Base-by-base conservation (phyloP, 2,888 invertebrate species). In the Dicyrtomina minuta region DNA sequence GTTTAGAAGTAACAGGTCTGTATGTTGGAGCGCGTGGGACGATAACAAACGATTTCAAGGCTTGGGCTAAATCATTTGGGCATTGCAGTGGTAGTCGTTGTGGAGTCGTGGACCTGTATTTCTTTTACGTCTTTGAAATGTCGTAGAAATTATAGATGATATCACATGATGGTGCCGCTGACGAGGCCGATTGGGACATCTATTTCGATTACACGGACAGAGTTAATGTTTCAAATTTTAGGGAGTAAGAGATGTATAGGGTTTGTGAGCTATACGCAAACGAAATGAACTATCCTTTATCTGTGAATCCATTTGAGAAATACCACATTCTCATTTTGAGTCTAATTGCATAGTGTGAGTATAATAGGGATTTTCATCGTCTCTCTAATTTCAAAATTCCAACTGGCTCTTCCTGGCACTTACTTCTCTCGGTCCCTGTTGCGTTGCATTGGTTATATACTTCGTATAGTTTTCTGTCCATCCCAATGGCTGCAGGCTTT, bases 301-400 rank as follows among this genome's bases (percentile, higher is more conserved):
- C 24, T 61, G 44, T 61, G 17, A 46, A 24, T 46, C 15, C 12
- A 24, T 44, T 62, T 17, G 33, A 33, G 62, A 49, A 62, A 51
- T 62, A n/a, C 51, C 8, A 46, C 15, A 33, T 62, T 62, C 62
- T 51, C 51, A 62, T 62, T 61, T 24, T 26, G 61, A 61, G 22
- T 12, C 33, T 3, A 8, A 33, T 33, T 46, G 20, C 20, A 46
- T 55, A 55, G 24, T 55, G 26, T 26, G 55, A 24, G 26, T 17
- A 27, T 61, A 61, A 61, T 61, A 27, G 17, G 44, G 61, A 46
- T 49, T n/a, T 61, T 61, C 61, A 60, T 49, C 46, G 22, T 61
- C 43, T 24, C 46, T 46, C 46, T 4, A 46, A 6, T 39, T 22
- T 58, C n/a, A 33, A 20, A 10, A 33, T 56, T 15, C 33, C 22